Base-by-base conservation (phyloP, 1,140 invertebrate genomes). In the Coelopa frigida region DNA sequence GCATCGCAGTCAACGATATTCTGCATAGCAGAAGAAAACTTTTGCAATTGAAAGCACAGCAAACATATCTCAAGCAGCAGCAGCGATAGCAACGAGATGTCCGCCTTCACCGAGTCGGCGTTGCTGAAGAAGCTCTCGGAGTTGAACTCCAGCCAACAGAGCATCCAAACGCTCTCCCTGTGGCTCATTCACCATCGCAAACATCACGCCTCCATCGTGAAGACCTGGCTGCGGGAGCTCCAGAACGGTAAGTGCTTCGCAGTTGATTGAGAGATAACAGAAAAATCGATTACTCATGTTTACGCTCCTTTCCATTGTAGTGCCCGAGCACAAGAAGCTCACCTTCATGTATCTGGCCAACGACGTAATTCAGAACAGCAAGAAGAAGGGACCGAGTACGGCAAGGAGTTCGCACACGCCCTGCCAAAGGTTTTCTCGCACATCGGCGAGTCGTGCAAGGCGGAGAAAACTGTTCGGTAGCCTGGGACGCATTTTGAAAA, bases 281-380 rank as follows among this genome's bases (percentile, higher is more conserved):
- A n/a, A n/a, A n/a, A n/a, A n/a, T n/a, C n/a, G n/a, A n/a, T n/a
- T n/a, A n/a, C n/a, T n/a, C n/a, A n/a, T n/a, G n/a, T n/a, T n/a
- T n/a, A n/a, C n/a, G n/a, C n/a, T n/a, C 5, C 11, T 14, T 24
- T 42, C 21, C 27, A 54, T 83, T 83, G 46, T 75, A 95, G 93
- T 83, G 0, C 85, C 90, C 69, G 83, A 90, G 51, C 78, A 76
- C 44, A 83, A 86, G 55, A 93, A 94, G 62, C 70, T 99, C 36
- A 95, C 89, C 18, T 90, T 94, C 57, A 87, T 98, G 80, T 98
- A 98, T 70, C 73, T 98, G 49, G 94, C 95, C 4, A 99, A 99
- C 78, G 96, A 99, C 79, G 92, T 98, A 20, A 94, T 98, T 52
- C 95, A 98, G 70, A 98, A 98, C 61, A 93, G 93, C 63, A 92